Evolutionary conservation across 2,888 invertebrate genomes (phyloP), one percentile per base, ranked within the genome.

Genomic region (Thymelicus lineola): DNA sequence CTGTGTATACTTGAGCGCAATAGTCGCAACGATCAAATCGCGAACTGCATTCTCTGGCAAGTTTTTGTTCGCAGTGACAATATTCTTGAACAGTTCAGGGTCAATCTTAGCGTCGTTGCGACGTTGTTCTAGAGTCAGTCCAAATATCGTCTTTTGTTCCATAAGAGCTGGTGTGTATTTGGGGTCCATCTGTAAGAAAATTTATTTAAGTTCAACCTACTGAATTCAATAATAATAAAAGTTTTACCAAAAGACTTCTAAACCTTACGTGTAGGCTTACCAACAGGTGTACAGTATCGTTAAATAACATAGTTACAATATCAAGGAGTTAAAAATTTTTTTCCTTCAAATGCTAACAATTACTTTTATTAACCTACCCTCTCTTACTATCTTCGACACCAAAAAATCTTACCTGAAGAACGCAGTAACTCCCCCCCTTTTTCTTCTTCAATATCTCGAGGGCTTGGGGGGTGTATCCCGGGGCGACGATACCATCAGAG

Each of bases 401-500:
- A 28, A 15, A 57, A 12, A 38, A 28, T 10, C 74, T 62, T 20
- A 95, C 96, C 95, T 97, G 96, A 50, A 99, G 91, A 20, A 99
- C 95, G 81, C 98, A 99, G 85, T 99, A 99, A 61, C 91, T 95
- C 14, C 99, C 99, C 72, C 96, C 97, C 87, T 99, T 99, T 94
- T 99, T 99, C 89, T 98, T 99, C 82, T 96, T 97, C 55, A 99
- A 89, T 42, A 99, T 92, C 72, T 96, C 96, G 50, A 99, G 87
- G 1, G 99, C 99, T 77, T 96, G 97, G 0, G 95, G 91, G 0
- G 96, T 94, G 86, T 98, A 99, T 0, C 97, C 98, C 0, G 99
- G 99, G 0, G 99, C 99, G 77, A 99, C 97, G 61, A 99, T 97
- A n/a, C 99, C 99, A 89, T 99, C 99, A 0, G 99, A 99, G 0